Conservation (phyloP, 2,113 vertebrate genomes). For the Strigops habroptila region DNA sequence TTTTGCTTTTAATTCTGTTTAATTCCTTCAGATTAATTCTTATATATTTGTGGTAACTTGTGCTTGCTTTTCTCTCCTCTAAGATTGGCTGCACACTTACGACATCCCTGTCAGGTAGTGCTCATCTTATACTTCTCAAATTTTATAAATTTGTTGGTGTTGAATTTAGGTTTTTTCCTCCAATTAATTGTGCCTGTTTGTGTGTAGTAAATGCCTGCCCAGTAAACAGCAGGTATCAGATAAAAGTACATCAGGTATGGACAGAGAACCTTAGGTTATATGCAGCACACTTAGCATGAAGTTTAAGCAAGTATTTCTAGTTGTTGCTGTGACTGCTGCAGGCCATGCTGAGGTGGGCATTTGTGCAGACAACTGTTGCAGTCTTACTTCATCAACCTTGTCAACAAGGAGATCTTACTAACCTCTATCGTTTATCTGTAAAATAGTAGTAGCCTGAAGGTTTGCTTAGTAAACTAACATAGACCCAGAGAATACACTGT, state of each 20-base stretch:
- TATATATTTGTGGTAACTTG: neutral
- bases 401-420: constrained; percentile 39
- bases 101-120: neutral
- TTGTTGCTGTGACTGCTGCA: constrained; percentile 13
- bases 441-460: constrained; percentile 19
- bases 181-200: neutral
- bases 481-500: neutral
- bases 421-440: constrained; percentile 37
- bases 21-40: neutral
- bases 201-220: neutral
- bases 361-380: constrained; percentile 36
- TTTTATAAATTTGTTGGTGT: neutral
- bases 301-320: neutral
- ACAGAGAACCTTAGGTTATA: neutral
- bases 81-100: neutral
- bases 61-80: neutral
- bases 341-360: constrained; percentile 40
- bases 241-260: neutral
- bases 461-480: constrained; percentile 49
- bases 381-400: constrained; percentile 51
- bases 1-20: neutral
- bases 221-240: neutral
- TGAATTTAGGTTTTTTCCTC: neutral
- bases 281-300: neutral
- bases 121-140: neutral